Base-by-base conservation (phyloP, 2,113 vertebrate genomes). In the Apeltes quadracus region DNA sequence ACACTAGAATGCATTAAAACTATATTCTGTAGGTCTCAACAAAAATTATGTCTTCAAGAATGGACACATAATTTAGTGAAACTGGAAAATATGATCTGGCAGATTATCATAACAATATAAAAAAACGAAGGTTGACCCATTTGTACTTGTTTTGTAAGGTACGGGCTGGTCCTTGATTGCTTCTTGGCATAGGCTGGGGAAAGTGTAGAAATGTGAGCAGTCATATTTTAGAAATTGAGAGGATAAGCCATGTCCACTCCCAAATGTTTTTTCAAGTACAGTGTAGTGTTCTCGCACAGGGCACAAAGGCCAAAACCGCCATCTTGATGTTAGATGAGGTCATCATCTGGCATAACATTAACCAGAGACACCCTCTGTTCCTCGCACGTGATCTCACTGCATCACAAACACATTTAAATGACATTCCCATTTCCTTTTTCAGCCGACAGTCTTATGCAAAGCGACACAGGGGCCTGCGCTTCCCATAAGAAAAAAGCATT, bases 351-450 rank as follows among this genome's bases (percentile, higher is more conserved):
- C 67, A 66, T 69, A 79, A 78, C 50, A 79, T 71, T 77, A 78
- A 85, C n/a, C 75, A 81, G 75, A 83, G 57, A 69, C 71, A 57
- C 38, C 58, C 71, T 71, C 66, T 11, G 53, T 69, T 53, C 20
- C 50, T 36, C 57, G 39, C 64, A 81, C n/a, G 43, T 78, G 74
- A 73, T 61, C 59, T 67, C 61, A 59, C 71, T 74, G 56, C 72
- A 72, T 85, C 72, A 87, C 72, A 76, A 81, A 85, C 62, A 73
- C 73, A 76, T 87, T 84, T 76, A 63, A 75, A 82, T 77, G 65
- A 85, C 53, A 88, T 85, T 86, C 86, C 65, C 78, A 81, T 85
- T 89, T 89, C 80, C 78, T 87, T 72, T 71, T 84, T 68, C 66
- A 58, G 72, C 58, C 12, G 6, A 64, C 48, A 12, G 70, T 41